phyloP scores from a whole-genome alignment of 2,113 vertebrate species.

The Numenius arquata region DNA sequence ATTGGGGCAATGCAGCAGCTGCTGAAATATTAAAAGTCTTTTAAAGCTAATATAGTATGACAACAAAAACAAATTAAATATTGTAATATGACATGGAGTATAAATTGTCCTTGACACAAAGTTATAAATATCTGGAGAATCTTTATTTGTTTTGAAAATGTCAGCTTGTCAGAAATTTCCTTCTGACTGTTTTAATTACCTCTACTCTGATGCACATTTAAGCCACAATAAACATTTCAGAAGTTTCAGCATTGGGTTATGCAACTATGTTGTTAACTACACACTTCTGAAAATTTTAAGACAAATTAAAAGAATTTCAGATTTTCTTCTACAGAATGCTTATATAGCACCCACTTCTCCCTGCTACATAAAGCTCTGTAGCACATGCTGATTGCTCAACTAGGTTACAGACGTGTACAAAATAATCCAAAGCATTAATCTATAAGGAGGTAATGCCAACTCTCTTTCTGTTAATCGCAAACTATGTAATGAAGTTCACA shows the following conservation, averaged over 20 bases:
- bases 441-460: neutral
- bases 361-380: neutral
- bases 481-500: neutral
- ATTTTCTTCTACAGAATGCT: neutral
- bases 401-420: neutral
- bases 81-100: slow-evolving; percentile 55
- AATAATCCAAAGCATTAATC: neutral
- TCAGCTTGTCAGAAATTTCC: slow-evolving; percentile 44
- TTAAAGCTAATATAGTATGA: slow-evolving; percentile 52
- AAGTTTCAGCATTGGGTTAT: neutral
- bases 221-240: neutral
- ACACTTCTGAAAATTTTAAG: neutral
- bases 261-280: neutral
- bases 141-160: slow-evolving; percentile 61
- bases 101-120: slow-evolving; percentile 59
- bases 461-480: neutral
- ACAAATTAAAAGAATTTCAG: neutral
- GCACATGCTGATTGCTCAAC: neutral
- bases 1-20: slow-evolving; percentile 16
- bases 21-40: slow-evolving; percentile 52
- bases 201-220: neutral
- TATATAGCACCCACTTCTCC: neutral
- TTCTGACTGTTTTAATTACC: slow-evolving; percentile 52
- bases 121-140: slow-evolving; percentile 55
- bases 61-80: slow-evolving; percentile 67